Evolutionary conservation across 2,113 vertebrate species (phyloP).

Genomic region (Scalopus aquaticus): DNA sequence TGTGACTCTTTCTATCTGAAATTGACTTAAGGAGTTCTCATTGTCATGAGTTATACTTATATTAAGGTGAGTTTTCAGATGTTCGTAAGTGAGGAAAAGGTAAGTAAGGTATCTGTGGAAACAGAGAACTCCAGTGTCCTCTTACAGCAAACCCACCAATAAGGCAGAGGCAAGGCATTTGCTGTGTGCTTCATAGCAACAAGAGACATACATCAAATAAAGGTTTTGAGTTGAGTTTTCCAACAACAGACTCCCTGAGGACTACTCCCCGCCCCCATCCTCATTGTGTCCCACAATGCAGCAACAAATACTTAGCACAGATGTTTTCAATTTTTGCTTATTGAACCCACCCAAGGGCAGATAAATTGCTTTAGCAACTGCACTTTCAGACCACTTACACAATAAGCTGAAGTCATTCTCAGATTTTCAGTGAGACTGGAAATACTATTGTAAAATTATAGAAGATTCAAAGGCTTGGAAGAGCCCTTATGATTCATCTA

Average conservation of each 20-base stretch:
- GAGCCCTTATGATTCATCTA: conserved; percentile 28
- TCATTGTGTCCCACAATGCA: background rate
- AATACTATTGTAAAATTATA: conserved; percentile 44
- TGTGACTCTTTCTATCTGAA: background rate
- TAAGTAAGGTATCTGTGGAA: background rate
- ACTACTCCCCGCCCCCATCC: background rate
- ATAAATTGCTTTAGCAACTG: conserved; percentile 35
- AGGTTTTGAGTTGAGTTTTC: background rate
- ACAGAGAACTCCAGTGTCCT: background rate
- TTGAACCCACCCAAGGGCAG: conserved; percentile 34
- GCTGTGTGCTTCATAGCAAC: background rate
- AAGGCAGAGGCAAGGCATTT: background rate
- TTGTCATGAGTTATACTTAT: background rate
- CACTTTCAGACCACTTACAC: conserved; percentile 57
- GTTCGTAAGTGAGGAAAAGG: background rate
- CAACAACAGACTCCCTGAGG: background rate
- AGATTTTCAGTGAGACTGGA: conserved; percentile 67
- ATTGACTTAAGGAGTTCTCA: background rate
- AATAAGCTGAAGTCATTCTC: conserved; percentile 73
- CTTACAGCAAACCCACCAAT: background rate
- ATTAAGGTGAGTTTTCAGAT: background rate
- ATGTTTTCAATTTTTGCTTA: conserved; percentile 58
- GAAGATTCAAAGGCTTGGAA: conserved; percentile 44
- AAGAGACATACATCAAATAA: background rate
- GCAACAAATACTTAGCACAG: background rate